Evolutionary conservation across 92 coral and sea anemone genomes (phyloP), one percentile per base, ranked within the genome.

Genomic region (Porites rus): DNA sequence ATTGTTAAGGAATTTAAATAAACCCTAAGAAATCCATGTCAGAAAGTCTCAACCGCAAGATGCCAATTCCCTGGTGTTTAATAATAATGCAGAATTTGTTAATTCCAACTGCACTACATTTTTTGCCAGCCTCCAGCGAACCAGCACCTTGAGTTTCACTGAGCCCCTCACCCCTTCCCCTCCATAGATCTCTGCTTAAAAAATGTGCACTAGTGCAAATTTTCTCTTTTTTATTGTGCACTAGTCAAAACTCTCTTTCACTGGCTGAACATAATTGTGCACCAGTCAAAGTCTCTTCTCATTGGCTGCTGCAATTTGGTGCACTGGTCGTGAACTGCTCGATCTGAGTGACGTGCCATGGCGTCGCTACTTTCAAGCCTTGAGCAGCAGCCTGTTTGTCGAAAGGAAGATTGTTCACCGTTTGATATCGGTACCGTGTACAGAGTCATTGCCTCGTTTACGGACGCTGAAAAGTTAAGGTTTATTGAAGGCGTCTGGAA

Each of bases 291-390:
- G 69, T 69, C 65, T 68, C 66, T 77, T 80, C 69, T 81, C 86
- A 88, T 88, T 81, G 79, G 87, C 80, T 88, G 84, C 56, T 81
- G 51, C 58, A 50, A 71, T 61, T 64, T 43, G 7, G 87, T 81
- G 86, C 81, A 82, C 92, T 75, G 61, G 28, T 88, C 88, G 51
- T 58, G 86, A 84, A 88, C 92, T 88, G 76, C 82, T 88, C 78
- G 51, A 83, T 83, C 64, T 83, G 87, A 83, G 87, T 68, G 66
- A 76, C 80, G 56, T 72, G 60, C 65, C 72, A 81, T 69, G 85
- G 85, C 69, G 51, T 81, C 76, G 76, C 59, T 61, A 21, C 82
- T 77, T 77, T 61, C 82, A 58, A 61, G 90, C 1, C 25, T 24
- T 24, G 25, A 24, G 25, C 1, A 1, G 60, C 60, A 78, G 69